Evolutionary conservation across 1,140 invertebrate genomes (phyloP).

Genomic region (Cylas formicarius): DNA sequence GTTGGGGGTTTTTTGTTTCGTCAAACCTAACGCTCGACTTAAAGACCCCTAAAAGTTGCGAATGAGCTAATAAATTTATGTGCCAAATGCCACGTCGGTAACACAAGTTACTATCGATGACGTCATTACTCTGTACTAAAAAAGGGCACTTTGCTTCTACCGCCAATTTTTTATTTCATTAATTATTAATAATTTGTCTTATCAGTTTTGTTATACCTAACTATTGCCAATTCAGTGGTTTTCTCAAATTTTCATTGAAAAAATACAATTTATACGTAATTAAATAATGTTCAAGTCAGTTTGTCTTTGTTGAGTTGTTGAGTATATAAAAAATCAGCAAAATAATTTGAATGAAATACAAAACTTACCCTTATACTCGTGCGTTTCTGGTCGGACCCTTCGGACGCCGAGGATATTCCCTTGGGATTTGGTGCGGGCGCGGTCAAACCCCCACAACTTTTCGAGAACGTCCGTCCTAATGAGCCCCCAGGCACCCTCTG

Average conservation of each 20-base stretch:
- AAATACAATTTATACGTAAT: too few relatives aligned
- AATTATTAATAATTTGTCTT: too few relatives aligned
- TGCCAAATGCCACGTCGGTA: too few relatives aligned
- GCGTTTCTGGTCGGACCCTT: slow-evolving; percentile 39
- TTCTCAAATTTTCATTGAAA: too few relatives aligned
- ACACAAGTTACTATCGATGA: too few relatives aligned
- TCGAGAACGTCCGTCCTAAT: slow-evolving; percentile 45
- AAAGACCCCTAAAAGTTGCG: slow-evolving; percentile 61
- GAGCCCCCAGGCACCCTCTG: slow-evolving; percentile 47
- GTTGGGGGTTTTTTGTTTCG: slow-evolving; percentile 45
- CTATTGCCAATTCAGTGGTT: too few relatives aligned
- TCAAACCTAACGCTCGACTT: slow-evolving; percentile 57
- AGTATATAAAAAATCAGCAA: neutral
- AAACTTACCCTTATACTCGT: slow-evolving; percentile 46
- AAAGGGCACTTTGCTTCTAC: too few relatives aligned
- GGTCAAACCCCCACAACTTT: slow-evolving; percentile 38
- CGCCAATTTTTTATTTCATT: too few relatives aligned
- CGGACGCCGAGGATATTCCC: slow-evolving; percentile 31
- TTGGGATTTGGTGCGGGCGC: slow-evolving; percentile 34
- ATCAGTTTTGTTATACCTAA: too few relatives aligned
- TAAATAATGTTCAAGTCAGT: slow-evolving; percentile 9
- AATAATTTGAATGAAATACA: neutral
- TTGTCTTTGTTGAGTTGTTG: slow-evolving; percentile 6
- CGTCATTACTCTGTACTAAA: too few relatives aligned
- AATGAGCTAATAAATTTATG: too few relatives aligned